Evolutionary conservation across 2,113 vertebrate species (phyloP).

Genomic region (Puntigrus tetrazona): DNA sequence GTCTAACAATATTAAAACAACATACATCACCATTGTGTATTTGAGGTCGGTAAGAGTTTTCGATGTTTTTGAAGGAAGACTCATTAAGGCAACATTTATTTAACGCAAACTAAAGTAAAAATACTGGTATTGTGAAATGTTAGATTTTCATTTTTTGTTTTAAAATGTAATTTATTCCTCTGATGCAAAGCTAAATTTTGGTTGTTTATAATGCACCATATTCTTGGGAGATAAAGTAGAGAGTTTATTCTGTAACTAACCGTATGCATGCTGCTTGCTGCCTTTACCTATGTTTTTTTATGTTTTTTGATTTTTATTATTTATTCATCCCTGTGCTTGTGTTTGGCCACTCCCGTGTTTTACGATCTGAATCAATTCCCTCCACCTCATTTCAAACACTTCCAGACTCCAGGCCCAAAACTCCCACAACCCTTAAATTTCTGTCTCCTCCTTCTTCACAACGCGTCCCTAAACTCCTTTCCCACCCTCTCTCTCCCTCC

Average conservation of each 20-base stretch:
- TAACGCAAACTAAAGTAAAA: neutral
- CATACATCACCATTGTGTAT: neutral
- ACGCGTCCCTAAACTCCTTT: conserved; percentile 61
- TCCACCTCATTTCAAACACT: conserved; percentile 34
- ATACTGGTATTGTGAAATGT: neutral
- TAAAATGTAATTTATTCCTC: neutral
- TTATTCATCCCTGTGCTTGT: conserved; percentile 60
- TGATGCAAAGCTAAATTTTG: neutral
- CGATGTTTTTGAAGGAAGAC: neutral
- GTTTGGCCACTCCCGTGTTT: conserved; percentile 51
- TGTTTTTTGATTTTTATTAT: too few species aligned
- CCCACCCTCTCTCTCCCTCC: conserved; percentile 64
- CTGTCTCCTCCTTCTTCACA: conserved; percentile 58
- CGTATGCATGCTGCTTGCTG: conserved; percentile 66
- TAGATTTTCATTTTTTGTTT: neutral
- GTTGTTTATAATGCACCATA: neutral
- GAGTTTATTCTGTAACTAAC: conserved; percentile 38
- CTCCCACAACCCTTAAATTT: conserved; percentile 64
- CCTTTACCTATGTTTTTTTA: conserved; percentile 60
- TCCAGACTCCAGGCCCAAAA: conserved; percentile 63
- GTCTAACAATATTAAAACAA: neutral
- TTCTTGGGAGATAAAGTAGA: neutral
- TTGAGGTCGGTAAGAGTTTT: too few species aligned
- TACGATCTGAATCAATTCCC: conserved; percentile 39
- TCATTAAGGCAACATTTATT: neutral